phyloP scores from a whole-genome alignment of 2,113 vertebrate genomes.

The Xyrauchen texanus region DNA sequence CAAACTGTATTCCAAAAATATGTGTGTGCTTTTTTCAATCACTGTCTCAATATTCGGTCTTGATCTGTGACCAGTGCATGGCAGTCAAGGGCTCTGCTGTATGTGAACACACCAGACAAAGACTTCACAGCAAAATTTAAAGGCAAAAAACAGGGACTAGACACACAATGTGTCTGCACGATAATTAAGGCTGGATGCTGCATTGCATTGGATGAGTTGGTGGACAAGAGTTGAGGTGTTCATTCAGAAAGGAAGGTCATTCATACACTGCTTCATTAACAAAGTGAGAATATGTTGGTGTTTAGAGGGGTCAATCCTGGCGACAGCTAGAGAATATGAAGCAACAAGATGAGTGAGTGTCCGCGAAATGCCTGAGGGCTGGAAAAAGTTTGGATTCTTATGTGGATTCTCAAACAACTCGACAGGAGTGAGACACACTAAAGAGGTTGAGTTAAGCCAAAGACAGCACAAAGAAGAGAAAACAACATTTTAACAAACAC shows the following conservation, averaged over 20 bases:
- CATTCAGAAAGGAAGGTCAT: neutral
- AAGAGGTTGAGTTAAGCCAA: slow-evolving; percentile 41
- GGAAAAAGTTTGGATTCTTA: neutral
- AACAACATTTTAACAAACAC: slow-evolving; percentile 68
- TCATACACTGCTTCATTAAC: slow-evolving; percentile 15
- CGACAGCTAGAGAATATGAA: neutral
- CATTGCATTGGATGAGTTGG: slow-evolving; percentile 12
- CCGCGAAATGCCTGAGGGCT: neutral
- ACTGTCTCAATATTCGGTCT: slow-evolving; percentile 49
- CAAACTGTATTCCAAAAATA: slow-evolving; percentile 26
- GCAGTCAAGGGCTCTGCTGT: slow-evolving; percentile 31
- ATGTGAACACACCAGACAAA: slow-evolving; percentile 32
- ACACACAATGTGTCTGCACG: neutral
- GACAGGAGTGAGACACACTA: neutral
- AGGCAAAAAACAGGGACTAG: slow-evolving; percentile 33
- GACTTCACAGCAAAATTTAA: slow-evolving; percentile 38
- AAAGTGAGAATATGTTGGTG: neutral
- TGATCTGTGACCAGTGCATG: slow-evolving; percentile 9
- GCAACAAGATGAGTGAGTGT: slow-evolving; percentile 11
- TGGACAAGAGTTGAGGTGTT: neutral
- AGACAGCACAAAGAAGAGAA: slow-evolving; percentile 57
- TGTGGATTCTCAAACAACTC: neutral
- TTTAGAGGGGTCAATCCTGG: slow-evolving; percentile 17
- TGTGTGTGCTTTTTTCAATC: slow-evolving; percentile 51
- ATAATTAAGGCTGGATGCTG: slow-evolving; percentile 8